Percentiles rank a stretch among this genome's conserved stretches.
phyloP scores from a whole-genome alignment of 2,797 vertebrate genomes.

The Cetoscarus ocellatus region DNA sequence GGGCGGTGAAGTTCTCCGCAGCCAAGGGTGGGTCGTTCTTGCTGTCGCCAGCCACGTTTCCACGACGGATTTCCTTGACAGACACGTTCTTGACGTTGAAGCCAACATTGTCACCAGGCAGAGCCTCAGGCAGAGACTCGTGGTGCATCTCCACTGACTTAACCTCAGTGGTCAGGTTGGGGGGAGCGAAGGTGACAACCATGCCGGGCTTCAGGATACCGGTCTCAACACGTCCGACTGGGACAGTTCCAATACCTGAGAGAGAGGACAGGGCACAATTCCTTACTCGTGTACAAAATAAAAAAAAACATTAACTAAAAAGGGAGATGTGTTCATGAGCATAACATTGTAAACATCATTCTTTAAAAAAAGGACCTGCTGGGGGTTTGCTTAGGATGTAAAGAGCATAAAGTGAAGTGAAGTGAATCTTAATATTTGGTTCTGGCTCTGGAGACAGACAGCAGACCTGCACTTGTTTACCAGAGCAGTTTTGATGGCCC shows the following conservation, averaged over 20 bases:
- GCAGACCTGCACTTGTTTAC: too few relatives aligned
- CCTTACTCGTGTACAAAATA: too few relatives aligned
- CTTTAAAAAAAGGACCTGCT: too few relatives aligned
- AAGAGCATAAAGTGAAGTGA: too few relatives aligned
- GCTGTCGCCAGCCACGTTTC: conserved; percentile 86
- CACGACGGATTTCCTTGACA: conserved; percentile 86
- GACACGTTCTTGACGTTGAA: conserved; percentile 90
- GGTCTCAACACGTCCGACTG: conserved; percentile 86
- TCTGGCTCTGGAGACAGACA: too few relatives aligned
- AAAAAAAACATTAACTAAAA: too few relatives aligned
- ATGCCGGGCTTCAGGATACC: conserved; percentile 85
- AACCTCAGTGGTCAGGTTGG: conserved; percentile 86
- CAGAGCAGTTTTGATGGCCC: too few relatives aligned
- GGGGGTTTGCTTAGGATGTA: too few relatives aligned
- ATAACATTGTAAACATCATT: too few relatives aligned
- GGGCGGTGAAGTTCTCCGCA: conserved; percentile 81
- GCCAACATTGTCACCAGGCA: conserved; percentile 86
- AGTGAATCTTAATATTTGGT: too few relatives aligned
- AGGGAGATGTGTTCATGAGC: too few relatives aligned
- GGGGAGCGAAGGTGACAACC: conserved; percentile 86
- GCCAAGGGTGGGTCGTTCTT: conserved; percentile 84
- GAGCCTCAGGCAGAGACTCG: conserved; percentile 81
- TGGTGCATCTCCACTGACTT: conserved; percentile 90
- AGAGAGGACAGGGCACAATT: background rate
- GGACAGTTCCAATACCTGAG: conserved; percentile 87